These are phyloP conservation scores for Pseudachorutes palmiensis DNA, from an alignment of 1,140 invertebrate species.

Conservation along the genomic window DNA sequence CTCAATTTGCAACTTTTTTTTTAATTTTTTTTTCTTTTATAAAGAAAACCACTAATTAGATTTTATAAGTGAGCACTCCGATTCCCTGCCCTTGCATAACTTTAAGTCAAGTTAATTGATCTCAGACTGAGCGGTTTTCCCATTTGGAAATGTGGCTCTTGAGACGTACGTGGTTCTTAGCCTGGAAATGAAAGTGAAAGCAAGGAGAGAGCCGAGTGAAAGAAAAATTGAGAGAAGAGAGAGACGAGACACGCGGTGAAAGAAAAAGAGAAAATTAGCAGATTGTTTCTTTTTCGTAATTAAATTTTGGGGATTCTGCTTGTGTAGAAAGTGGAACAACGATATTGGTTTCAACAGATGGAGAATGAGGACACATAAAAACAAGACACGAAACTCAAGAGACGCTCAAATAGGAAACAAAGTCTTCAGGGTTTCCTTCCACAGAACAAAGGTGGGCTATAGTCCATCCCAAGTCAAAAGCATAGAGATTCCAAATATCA, in stretches of 20 bases:
- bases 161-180: not conserved
- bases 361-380: slow-evolving; percentile 7
- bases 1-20: too few relatives aligned
- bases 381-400: slow-evolving; percentile 1
- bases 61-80: too few relatives aligned
- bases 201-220: slow-evolving; percentile 36
- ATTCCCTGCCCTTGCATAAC: too few relatives aligned
- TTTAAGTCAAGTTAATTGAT: too few relatives aligned
- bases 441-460: not conserved
- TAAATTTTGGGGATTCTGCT: slow-evolving; percentile 1
- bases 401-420: not conserved
- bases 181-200: slow-evolving; percentile 22
- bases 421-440: not conserved
- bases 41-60: too few relatives aligned
- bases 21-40: too few relatives aligned
- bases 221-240: slow-evolving; percentile 31
- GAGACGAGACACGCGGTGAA: slow-evolving; percentile 32
- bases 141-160: too few relatives aligned
- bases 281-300: slow-evolving; percentile 3
- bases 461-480: too few relatives aligned
- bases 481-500: too few relatives aligned
- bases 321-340: not conserved
- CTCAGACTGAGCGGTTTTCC: too few relatives aligned
- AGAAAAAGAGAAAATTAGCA: slow-evolving; percentile 23
- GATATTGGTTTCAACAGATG: slow-evolving; percentile 2